Evolutionary conservation across 2,888 invertebrate genomes (phyloP), one percentile per base, ranked within the genome.

Genomic region (Phoenoteleia sp.): DNA sequence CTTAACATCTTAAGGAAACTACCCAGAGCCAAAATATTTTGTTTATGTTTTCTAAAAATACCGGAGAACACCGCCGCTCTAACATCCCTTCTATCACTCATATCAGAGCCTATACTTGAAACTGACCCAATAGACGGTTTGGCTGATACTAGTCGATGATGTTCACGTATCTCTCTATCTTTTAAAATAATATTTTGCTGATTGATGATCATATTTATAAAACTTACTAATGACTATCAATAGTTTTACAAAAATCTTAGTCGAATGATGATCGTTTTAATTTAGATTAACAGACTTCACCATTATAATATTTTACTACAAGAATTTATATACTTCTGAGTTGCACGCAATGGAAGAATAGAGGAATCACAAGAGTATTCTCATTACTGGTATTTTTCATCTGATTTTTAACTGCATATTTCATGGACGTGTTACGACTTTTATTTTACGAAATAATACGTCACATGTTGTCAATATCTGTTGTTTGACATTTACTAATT

Each of bases 1-100:
- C 92, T 92, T 64, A 94, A 88, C 93, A 94, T 93, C 86, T 93
- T 93, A 74, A 94, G 91, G 89, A 94, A 94, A 81, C 93, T 94
- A 72, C 94, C 93, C 83, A 94, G 87, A 75, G 93, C 93, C 87
- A 94, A 88, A 89, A 94, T 94, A 23, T 93, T 94, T 86, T 94
- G 94, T 81, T 93, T 90, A 80, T 94, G 94, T 71, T 93, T 90
- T 84, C 93, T 90, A 85, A 94, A 94, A 56, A 94, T 94, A 3
- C 94, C 94, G 13, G 94, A 91, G 66, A 94, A 94, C 19, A 94
- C 87, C 64, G 93, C 94, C 79, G 93, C 93, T 29, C 94, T 89
- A 21, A 93, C 92, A 81, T 93, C 93, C 74, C 93, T 90, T 74
- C 93, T 90, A 81, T 93, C 93, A 84, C 93, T 93, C 25, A 93